Conservation (phyloP, 2,797 vertebrate species). For the Anableps anableps region DNA sequence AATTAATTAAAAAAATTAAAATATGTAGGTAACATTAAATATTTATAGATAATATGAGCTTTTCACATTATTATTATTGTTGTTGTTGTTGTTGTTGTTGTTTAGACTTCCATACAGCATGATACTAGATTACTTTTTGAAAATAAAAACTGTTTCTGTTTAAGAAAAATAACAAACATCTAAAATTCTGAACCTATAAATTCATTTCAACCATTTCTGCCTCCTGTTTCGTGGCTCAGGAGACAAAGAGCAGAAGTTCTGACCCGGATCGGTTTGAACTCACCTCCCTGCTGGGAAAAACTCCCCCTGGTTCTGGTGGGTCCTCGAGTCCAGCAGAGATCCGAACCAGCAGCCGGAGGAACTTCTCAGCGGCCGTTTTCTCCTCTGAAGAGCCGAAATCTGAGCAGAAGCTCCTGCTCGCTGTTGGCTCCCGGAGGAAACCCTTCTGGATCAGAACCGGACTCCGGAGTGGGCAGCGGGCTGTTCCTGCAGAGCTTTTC, state of each 20-base stretch:
- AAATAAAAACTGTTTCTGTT: background rate
- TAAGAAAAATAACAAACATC: background rate
- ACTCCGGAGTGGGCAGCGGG: background rate
- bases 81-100: no score
- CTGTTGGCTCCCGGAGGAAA: background rate
- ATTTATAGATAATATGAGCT: no score
- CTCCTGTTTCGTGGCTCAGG: background rate
- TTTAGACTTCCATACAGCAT: no score
- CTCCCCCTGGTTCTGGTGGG: background rate
- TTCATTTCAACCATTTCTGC: no score
- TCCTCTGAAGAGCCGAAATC: background rate
- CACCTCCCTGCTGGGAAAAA: constrained; percentile 40
- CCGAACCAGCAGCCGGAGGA: constrained; percentile 8
- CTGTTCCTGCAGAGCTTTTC: no score
- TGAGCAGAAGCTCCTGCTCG: background rate
- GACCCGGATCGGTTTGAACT: constrained; percentile 18
- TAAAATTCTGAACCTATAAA: background rate
- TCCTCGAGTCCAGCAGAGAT: background rate
- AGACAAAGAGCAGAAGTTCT: background rate
- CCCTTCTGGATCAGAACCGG: background rate
- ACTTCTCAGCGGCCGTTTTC: constrained; percentile 13
- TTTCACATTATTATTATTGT: no score
- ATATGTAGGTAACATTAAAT: background rate
- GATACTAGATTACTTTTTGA: background rate
- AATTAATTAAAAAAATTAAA: no score